Evolutionary conservation across 2,888 invertebrate genomes (phyloP), one percentile per base, ranked within the genome.

Genomic region (Yponomeuta evonymella): DNA sequence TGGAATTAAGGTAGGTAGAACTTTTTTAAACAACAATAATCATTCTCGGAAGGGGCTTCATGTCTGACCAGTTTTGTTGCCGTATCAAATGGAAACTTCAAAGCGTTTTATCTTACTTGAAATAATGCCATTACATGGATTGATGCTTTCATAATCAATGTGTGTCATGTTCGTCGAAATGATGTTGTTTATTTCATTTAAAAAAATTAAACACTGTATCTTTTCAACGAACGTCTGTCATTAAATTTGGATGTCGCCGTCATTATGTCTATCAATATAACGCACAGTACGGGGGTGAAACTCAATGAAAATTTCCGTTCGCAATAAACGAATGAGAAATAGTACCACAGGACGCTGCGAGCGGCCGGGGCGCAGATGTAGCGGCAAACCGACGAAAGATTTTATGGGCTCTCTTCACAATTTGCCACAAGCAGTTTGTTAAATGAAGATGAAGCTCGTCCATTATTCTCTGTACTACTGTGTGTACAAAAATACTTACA

Each of bases 231-330:
- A 23, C 48, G 48, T 30, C 30, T 67, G 73, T 77, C 74, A 78
- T 86, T 86, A 83, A 83, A 82, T 83, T 84, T 72, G 80, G 77
- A 80, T 78, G 83, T 78, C 79, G 81, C 76, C 73, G 77, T 83
- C 85, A 79, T 88, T 58, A 85, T 83, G 83, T 89, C 88, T 85
- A 85, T 89, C 88, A 88, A 78, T 79, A 79, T 83, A 82, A 85
- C 79, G 76, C 78, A 78, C 77, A 75, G 76, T 79, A 77, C 79
- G 78, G 33, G 48, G 70, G 70, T 63, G 15, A 65, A 80, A 82
- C 80, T 79, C 80, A 78, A 75, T 75, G 75, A 79, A 83, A 83
- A 84, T 85, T 88, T 89, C 89, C 89, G 89, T 85, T 89, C 77
- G 88, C 86, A 89, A 88, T 89, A 88, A 89, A 85, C 83, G 80